Base-by-base conservation (phyloP, 2,113 vertebrate genomes). In the Protomyctophum bolini region DNA sequence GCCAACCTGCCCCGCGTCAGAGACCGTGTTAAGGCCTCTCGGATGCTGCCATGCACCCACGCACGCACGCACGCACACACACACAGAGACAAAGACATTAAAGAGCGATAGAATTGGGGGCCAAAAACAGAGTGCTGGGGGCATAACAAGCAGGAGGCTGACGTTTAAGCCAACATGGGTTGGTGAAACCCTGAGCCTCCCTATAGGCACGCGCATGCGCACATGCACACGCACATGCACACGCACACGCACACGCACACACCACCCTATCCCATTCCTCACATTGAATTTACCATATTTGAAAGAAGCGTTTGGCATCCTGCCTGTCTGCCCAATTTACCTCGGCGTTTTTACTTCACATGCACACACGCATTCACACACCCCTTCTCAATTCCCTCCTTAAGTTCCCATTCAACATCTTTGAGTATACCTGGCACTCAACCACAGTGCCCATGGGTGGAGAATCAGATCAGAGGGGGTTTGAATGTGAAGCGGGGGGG, bases 41-140 rank as follows among this genome's bases (percentile, higher is more conserved):
- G 73, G 75, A 80, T 63, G 77, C 70, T 15, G 3, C 66, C 51
- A 72, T 58, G 47, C 54, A 72, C 71, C 0, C 50, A 52, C 50
- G 50, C 50, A 52, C 50, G 0, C 50, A 12, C 12, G 3, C 50
- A 10, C 50, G 50, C 50, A 15, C 57, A 8, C 50, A 52, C 50
- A 52, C 50, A 52, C 50, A 15, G 41, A 63, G 69, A 69, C 14
- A 62, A 58, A 12, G 2, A 63, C 46, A 75, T 70, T 81, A 77
- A 79, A 41, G 52, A 74, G 56, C 73, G 68, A 6, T 2, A n/a
- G 59, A 46, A 58, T 50, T 41, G 57, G 48, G 70, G 62, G 51
- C n/a, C 68, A 79, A 66, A 66, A 73, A 79, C 29, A 45, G 58
- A 60, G 58, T 12, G 4, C 29, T 8, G 49, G 28, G n/a, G 50